A percentile compares a stretch with the other conserved stretches of the same genome.
Conservation (phyloP, 1,140 invertebrate genomes). For the Yoshiicerus persimilis region DNA sequence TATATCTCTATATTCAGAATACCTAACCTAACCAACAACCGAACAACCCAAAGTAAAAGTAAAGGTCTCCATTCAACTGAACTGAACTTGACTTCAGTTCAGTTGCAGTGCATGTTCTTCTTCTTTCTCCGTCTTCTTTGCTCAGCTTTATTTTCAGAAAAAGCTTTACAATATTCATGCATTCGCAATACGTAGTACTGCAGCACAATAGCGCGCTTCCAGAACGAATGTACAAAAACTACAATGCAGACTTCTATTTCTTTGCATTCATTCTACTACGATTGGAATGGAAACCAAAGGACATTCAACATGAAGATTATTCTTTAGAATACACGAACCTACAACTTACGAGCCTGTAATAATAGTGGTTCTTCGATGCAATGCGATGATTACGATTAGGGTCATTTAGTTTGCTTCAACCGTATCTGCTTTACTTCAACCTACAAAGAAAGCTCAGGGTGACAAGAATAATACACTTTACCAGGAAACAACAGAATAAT, state of each 20-base stretch:
- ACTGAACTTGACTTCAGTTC: conserved; percentile 8
- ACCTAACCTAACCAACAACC: too few relatives aligned
- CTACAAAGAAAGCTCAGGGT: background rate
- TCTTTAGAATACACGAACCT: background rate
- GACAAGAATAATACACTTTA: background rate
- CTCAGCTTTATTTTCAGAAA: background rate
- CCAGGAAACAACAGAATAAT: background rate
- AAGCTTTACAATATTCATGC: background rate
- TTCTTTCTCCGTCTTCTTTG: background rate
- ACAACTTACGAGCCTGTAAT: background rate
- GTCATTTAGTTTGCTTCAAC: conserved; percentile 16
- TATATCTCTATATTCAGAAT: too few relatives aligned
- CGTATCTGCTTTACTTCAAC: background rate
- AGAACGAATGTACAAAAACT: background rate
- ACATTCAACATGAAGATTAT: background rate
- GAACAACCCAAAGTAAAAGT: background rate
- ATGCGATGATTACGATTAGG: conserved; percentile 19
- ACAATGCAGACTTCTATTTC: background rate
- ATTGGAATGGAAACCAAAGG: background rate
- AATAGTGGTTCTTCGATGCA: conserved; percentile 19
- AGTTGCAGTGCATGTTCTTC: background rate
- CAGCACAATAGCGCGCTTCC: background rate
- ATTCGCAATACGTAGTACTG: background rate
- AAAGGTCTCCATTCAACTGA: background rate
- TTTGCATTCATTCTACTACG: background rate